Evolutionary conservation across 2,113 vertebrate species (phyloP).

Genomic region (Entomyzon cyanotis): DNA sequence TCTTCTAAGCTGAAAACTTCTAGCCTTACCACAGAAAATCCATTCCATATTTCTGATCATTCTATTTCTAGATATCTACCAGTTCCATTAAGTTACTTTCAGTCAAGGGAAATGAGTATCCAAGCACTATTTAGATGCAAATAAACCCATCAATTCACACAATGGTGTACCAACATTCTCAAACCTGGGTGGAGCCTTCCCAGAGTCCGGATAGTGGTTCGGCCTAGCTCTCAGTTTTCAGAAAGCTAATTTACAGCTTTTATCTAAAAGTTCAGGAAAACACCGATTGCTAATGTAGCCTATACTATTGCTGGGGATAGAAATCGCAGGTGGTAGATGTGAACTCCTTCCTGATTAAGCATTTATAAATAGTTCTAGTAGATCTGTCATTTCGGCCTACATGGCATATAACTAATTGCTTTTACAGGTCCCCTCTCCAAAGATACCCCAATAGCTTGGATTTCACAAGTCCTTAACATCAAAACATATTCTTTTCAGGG

Average conservation of each 20-base stretch:
- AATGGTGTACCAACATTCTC: not conserved
- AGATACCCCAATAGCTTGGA: not conserved
- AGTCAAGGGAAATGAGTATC: not conserved
- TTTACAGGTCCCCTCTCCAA: not conserved
- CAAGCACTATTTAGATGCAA: not conserved
- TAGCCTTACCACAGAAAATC: not conserved
- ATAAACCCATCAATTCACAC: not conserved
- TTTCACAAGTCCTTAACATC: not conserved
- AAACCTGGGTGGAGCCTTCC: not conserved
- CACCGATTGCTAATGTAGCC: not conserved
- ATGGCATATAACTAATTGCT: not conserved
- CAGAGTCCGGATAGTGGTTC: not conserved
- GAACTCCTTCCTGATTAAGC: not conserved
- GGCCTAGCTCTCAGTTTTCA: not conserved
- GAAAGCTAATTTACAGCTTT: not conserved
- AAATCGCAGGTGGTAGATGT: not conserved
- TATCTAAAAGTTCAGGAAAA: not conserved
- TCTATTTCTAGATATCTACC: not conserved
- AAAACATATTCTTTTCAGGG: not conserved
- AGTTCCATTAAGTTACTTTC: not conserved
- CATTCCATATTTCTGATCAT: not conserved
- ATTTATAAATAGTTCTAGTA: not conserved
- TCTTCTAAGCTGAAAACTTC: not conserved
- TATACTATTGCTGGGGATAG: not conserved
- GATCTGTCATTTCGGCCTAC: not conserved